phyloP scores from a whole-genome alignment of 2,797 vertebrate genomes.

The Apogon hyalosoma region DNA sequence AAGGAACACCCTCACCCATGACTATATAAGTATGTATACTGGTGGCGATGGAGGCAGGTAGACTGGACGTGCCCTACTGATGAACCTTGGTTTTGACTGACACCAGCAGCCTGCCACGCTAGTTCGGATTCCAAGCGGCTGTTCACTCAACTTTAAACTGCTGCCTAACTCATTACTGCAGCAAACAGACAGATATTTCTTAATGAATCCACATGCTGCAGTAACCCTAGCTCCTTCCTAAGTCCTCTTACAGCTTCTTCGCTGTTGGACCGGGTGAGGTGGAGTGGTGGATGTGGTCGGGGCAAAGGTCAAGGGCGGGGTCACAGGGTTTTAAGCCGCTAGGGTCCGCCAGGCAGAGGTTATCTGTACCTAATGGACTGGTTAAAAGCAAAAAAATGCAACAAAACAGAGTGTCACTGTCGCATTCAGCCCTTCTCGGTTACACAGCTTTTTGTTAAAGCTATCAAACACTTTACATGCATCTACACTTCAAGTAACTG shows the following conservation, averaged over 20 bases:
- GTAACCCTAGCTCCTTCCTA: conserved; percentile 72
- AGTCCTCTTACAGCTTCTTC: conserved; percentile 59
- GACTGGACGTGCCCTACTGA: conserved; percentile 63
- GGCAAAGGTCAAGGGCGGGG: conserved; percentile 85
- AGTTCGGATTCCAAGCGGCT: conserved; percentile 69
- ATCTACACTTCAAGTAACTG: background rate
- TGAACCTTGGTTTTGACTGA: conserved; percentile 84
- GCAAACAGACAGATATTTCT: conserved; percentile 88
- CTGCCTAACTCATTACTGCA: conserved; percentile 79
- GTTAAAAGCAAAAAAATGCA: conserved; percentile 73
- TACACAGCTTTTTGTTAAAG: conserved; percentile 11
- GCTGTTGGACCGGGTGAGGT: conserved; percentile 51
- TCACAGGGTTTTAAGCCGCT: conserved; percentile 76
- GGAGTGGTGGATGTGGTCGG: conserved; percentile 31
- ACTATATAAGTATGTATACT: conserved; percentile 52
- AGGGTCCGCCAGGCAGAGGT: conserved; percentile 77
- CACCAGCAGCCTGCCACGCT: conserved; percentile 73
- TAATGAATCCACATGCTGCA: conserved; percentile 84
- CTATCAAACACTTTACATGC: background rate
- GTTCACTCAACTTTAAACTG: conserved; percentile 75
- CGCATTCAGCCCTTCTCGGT: conserved; percentile 22
- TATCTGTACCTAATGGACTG: conserved; percentile 85
- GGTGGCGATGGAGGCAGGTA: conserved; percentile 72
- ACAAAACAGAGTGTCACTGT: conserved; percentile 45
- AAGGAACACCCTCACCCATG: conserved; percentile 35